Evolutionary conservation across 2,888 invertebrate genomes (phyloP).

Genomic region (Pecten maximus): DNA sequence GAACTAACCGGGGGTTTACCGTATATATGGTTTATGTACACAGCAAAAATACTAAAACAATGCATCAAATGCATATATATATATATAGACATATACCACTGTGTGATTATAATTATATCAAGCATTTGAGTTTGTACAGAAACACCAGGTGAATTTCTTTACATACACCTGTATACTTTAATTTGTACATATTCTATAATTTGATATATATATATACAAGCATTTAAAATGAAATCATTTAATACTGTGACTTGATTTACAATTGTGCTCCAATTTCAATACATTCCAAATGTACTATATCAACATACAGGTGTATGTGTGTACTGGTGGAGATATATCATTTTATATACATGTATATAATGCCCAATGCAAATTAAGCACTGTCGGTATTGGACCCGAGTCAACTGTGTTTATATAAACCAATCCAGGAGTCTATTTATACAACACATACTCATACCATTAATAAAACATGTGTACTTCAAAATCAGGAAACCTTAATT

Average conservation of each 20-base stretch:
- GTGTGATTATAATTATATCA: too few relatives aligned
- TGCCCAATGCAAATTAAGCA: too few relatives aligned
- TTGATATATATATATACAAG: background rate
- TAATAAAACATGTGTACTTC: background rate
- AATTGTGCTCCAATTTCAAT: background rate
- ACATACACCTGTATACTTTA: background rate
- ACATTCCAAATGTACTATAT: background rate
- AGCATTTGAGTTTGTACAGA: too few relatives aligned
- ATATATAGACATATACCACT: too few relatives aligned
- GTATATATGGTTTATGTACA: too few relatives aligned
- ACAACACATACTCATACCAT: background rate
- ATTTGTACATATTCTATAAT: background rate
- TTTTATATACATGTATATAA: background rate
- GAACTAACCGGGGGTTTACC: too few relatives aligned
- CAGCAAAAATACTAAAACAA: too few relatives aligned
- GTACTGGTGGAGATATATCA: too few relatives aligned
- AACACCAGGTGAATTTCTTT: too few relatives aligned
- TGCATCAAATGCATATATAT: too few relatives aligned
- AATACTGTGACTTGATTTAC: background rate
- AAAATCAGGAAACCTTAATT: background rate
- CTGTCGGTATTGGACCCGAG: background rate
- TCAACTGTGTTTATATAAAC: background rate
- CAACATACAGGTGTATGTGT: too few relatives aligned
- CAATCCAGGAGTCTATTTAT: background rate
- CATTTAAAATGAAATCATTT: background rate